Evolutionary conservation across 2,888 invertebrate species (phyloP).

Genomic region (Drosophila melanocephala): DNA sequence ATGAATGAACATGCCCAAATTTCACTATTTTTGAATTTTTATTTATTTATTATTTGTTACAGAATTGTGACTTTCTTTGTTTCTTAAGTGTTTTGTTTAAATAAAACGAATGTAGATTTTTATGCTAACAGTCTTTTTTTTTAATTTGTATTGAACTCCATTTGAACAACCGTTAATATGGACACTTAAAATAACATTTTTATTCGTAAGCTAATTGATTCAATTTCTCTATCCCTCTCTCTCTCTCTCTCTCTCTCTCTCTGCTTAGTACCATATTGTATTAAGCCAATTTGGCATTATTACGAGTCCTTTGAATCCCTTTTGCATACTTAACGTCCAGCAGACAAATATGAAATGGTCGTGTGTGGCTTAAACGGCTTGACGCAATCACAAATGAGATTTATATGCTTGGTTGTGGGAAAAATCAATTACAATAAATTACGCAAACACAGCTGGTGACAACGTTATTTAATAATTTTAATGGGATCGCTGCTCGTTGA

Average conservation of each 20-base stretch:
- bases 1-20: not conserved
- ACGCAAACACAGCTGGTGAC: conserved; percentile 49
- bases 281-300: conserved; percentile 29
- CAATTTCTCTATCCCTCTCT: not conserved
- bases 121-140: not conserved
- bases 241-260: not conserved
- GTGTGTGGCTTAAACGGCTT: conserved; percentile 18
- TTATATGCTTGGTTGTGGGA: not conserved
- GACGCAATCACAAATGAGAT: conserved; percentile 30
- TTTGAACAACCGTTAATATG: not conserved
- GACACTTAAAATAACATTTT: not conserved
- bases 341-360: not conserved
- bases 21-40: not conserved
- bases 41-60: not conserved
- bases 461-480: conserved; percentile 70
- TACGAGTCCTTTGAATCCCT: conserved; percentile 18
- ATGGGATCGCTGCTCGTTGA: conserved; percentile 55
- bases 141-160: not conserved
- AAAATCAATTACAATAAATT: conserved; percentile 65
- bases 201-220: not conserved
- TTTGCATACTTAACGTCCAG: conserved; percentile 2
- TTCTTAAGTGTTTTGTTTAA: not conserved
- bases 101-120: not conserved
- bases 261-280: not conserved
- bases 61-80: not conserved